Percentiles rank a stretch among this genome's conserved stretches.
Evolutionary conservation across 2,888 invertebrate genomes (phyloP).

Genomic region (Parelbella ahira): DNA sequence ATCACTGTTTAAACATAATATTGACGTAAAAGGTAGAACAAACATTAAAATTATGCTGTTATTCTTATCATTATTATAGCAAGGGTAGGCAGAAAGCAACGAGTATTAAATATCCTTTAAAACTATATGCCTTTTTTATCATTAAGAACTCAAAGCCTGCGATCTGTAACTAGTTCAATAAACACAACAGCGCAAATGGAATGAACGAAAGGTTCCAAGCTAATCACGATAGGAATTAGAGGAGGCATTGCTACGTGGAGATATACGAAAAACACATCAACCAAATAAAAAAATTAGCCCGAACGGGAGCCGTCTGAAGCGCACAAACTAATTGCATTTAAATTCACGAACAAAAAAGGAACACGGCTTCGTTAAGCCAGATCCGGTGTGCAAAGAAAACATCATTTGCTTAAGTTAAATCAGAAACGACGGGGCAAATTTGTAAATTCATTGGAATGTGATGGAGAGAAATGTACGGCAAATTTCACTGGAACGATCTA

Average conservation of each 20-base stretch:
- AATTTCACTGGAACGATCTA: too few species aligned
- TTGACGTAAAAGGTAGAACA: too few species aligned
- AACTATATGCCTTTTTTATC: too few species aligned
- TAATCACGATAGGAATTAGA: neutral
- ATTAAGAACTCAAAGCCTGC: too few species aligned
- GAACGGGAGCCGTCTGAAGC: constrained; percentile 46
- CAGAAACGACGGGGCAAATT: constrained; percentile 53
- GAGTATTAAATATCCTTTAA: too few species aligned
- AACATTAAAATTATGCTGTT: too few species aligned
- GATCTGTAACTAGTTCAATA: too few species aligned
- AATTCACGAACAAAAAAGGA: constrained; percentile 65
- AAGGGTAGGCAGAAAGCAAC: too few species aligned
- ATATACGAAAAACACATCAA: constrained; percentile 30
- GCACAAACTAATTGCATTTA: constrained; percentile 66
- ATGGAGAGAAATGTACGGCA: constrained; percentile 24
- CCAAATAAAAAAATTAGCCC: constrained; percentile 36
- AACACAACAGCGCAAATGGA: too few species aligned
- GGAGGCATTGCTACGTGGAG: neutral
- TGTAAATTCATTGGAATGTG: constrained; percentile 41
- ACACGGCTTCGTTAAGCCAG: constrained; percentile 68
- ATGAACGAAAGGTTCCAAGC: too few species aligned
- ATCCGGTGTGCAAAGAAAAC: constrained; percentile 63
- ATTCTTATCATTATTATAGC: too few species aligned
- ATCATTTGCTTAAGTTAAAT: constrained; percentile 69
- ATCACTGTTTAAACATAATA: too few species aligned